Percentiles rank a stretch among this genome's conserved stretches.
These are phyloP conservation scores for Dynastes tityus DNA, from an alignment of 2,888 invertebrate genomes.

Conservation along the genomic window DNA sequence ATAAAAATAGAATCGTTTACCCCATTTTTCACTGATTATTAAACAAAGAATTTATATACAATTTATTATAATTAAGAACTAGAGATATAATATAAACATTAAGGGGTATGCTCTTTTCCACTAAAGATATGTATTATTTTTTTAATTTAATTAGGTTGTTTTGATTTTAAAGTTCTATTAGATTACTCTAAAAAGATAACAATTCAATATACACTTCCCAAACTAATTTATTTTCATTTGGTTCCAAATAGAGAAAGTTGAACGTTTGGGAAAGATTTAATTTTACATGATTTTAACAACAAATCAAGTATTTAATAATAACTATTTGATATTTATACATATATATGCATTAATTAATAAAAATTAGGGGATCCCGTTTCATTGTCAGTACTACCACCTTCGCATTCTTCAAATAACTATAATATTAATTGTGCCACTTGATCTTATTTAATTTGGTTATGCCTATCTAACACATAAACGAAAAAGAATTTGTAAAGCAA, in stretches of 20 bases:
- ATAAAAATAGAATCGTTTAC: slow-evolving; percentile 18
- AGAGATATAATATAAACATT: too few species aligned
- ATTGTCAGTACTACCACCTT: not conserved
- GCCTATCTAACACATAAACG: slow-evolving; percentile 29
- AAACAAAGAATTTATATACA: not conserved
- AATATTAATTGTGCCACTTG: slow-evolving; percentile 39
- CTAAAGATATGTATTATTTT: slow-evolving; percentile 11
- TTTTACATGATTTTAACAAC: too few species aligned
- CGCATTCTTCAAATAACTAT: not conserved
- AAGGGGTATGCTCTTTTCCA: not conserved
- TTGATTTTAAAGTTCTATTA: not conserved
- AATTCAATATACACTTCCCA: not conserved
- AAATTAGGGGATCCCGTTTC: slow-evolving; percentile 20
- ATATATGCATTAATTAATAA: not conserved
- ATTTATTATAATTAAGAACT: not conserved
- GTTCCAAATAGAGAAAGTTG: too few species aligned
- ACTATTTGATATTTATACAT: slow-evolving; percentile 5
- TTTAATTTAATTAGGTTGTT: not conserved
- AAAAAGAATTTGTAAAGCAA: not conserved
- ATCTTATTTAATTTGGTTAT: slow-evolving; percentile 31
- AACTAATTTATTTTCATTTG: not conserved
- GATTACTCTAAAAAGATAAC: not conserved
- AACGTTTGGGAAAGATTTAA: too few species aligned
- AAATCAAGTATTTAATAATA: not conserved
- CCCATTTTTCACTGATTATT: not conserved